Percentiles rank a stretch among this genome's conserved stretches.
Conservation (phyloP, 2,797 vertebrate genomes). For the Chelon auratus region DNA sequence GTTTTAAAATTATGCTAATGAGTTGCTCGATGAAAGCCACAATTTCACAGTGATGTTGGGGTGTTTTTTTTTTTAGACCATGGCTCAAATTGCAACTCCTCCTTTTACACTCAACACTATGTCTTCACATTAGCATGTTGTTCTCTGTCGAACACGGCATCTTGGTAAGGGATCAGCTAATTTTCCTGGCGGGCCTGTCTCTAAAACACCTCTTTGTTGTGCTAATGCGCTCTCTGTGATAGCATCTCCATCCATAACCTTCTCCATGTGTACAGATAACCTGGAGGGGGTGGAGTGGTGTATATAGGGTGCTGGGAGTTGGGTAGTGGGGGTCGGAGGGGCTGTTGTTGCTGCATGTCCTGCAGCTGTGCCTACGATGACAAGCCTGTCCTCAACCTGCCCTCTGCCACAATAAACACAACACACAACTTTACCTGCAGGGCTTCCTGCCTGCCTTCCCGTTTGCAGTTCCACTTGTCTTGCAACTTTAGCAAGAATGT, state of each 20-base stretch:
- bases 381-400: constrained; percentile 66
- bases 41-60: constrained; percentile 36
- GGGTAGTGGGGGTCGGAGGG: constrained; percentile 18
- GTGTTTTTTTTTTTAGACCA: constrained; percentile 3
- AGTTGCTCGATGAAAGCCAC: constrained; percentile 35
- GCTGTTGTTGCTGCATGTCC: constrained; percentile 66
- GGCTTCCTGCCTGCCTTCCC: constrained; percentile 41
- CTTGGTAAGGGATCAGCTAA: constrained; percentile 59
- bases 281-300: constrained; percentile 52
- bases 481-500: constrained; percentile 36
- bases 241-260: constrained; percentile 76
- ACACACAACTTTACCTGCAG: constrained; percentile 56
- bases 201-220: constrained; percentile 75
- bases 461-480: constrained; percentile 19
- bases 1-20: constrained; percentile 13
- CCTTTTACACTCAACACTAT: constrained; percentile 17
- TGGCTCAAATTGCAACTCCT: constrained; percentile 50
- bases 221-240: constrained; percentile 69
- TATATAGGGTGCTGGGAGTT: constrained; percentile 56
- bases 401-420: constrained; percentile 61
- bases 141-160: constrained; percentile 62
- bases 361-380: constrained; percentile 79
- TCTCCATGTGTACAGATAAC: constrained; percentile 66
- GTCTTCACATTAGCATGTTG: constrained; percentile 57
- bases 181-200: constrained; percentile 57